Conservation (phyloP, 2,888 invertebrate genomes). For the Plebejus melissa region DNA sequence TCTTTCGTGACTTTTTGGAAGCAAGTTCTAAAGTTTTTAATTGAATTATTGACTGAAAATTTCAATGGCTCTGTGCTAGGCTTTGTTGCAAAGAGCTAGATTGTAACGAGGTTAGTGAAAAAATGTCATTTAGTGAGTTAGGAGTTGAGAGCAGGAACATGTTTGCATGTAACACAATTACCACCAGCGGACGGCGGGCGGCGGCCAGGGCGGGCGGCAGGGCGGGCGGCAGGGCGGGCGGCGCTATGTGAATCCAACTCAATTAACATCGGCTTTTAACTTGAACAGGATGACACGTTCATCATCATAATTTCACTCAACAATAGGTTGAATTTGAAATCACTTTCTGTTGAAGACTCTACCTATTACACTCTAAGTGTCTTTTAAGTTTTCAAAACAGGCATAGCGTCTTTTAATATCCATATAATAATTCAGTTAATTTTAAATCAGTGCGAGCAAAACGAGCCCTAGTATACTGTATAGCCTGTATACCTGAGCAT, state of each 20-base stretch:
- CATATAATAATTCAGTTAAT: too few species aligned
- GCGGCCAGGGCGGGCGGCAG: conserved; percentile 44
- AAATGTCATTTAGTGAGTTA: conserved; percentile 32
- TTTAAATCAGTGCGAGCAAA: too few species aligned
- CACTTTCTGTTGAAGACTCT: not conserved
- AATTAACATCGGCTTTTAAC: conserved; percentile 73
- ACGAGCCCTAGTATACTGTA: too few species aligned
- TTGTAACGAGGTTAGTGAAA: conserved; percentile 30
- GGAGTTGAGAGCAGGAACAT: conserved; percentile 33
- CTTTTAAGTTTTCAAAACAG: not conserved
- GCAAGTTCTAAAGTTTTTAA: not conserved
- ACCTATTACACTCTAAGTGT: not conserved
- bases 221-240: conserved; percentile 47
- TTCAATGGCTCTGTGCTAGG: not conserved
- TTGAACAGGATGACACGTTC: conserved; percentile 32
- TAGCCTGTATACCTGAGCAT: too few species aligned
- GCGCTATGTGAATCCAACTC: conserved; percentile 72
- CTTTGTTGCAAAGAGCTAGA: conserved; percentile 13
- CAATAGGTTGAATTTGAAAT: not conserved
- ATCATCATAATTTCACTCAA: conserved; percentile 2
- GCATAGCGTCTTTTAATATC: not conserved
- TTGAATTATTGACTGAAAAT: not conserved
- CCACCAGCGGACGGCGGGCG: conserved; percentile 40
- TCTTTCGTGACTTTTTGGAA: not conserved
- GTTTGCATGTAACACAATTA: conserved; percentile 37